These are phyloP conservation scores for Aleiodes testaceus DNA, from an alignment of 2,888 invertebrate species.

Conservation along the genomic window DNA sequence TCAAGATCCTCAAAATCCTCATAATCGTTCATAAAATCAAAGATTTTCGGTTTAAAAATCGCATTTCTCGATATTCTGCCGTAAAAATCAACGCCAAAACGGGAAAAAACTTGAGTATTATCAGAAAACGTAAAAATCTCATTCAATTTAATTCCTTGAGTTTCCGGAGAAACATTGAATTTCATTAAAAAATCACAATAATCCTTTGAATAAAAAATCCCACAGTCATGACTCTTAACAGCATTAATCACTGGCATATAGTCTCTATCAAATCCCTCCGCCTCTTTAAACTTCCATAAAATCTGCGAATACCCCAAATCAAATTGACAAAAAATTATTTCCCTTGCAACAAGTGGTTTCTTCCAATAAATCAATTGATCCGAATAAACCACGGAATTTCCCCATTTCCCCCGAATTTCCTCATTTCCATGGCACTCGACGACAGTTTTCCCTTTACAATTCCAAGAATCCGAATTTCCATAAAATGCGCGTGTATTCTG, in stretches of 20 bases:
- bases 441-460: neutral
- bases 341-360: slow-evolving; percentile 56
- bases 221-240: slow-evolving; percentile 57
- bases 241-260: slow-evolving; percentile 64
- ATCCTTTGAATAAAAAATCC: slow-evolving; percentile 59
- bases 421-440: slow-evolving; percentile 16
- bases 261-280: slow-evolving; percentile 45
- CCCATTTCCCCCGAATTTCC: neutral
- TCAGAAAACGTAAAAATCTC: slow-evolving; percentile 25
- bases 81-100: slow-evolving; percentile 52
- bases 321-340: slow-evolving; percentile 57
- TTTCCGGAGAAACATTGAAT: slow-evolving; percentile 54
- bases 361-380: slow-evolving; percentile 63
- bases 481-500: slow-evolving; percentile 69
- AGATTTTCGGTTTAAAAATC: slow-evolving; percentile 53
- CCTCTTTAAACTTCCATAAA: slow-evolving; percentile 51
- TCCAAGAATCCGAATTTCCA: slow-evolving; percentile 25
- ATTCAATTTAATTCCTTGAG: slow-evolving; percentile 52
- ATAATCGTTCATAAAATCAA: slow-evolving; percentile 50
- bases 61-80: slow-evolving; percentile 59
- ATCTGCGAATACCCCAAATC: slow-evolving; percentile 48
- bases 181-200: slow-evolving; percentile 55
- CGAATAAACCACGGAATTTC: slow-evolving; percentile 64
- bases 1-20: slow-evolving; percentile 59
- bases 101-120: slow-evolving; percentile 60